A percentile compares a stretch with the other conserved stretches of the same genome.
Conservation (phyloP, 1,140 invertebrate species). For the Apis florea region DNA sequence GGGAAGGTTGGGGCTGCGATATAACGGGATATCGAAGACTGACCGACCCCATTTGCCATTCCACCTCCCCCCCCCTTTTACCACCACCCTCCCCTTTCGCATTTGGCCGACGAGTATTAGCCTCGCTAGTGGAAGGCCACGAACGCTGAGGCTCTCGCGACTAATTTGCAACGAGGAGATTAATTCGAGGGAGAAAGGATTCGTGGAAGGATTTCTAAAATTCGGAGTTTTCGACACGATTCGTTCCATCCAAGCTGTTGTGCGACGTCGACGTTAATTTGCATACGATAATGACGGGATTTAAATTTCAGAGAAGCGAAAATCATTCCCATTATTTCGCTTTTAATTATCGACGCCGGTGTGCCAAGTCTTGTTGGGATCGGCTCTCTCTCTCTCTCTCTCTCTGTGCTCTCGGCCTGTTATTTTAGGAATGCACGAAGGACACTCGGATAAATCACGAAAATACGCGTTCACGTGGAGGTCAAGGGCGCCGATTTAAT, state of each 20-base stretch:
- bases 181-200: too few species aligned
- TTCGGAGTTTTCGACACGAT: too few species aligned
- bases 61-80: constrained; percentile 34
- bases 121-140: too few species aligned
- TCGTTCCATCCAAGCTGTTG: neutral
- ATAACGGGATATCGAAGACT: constrained; percentile 26
- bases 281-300: neutral
- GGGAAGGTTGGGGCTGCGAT: constrained; percentile 17
- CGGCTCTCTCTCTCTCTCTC: neutral
- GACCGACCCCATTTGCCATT: constrained; percentile 50
- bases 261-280: neutral
- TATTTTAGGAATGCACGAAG: constrained; percentile 51
- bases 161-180: too few species aligned
- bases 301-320: neutral
- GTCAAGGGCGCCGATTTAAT: constrained; percentile 40
- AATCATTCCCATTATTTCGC: neutral
- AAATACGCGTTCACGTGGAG: constrained; percentile 43
- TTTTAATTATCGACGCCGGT: constrained; percentile 38
- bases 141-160: too few species aligned
- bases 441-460: constrained; percentile 43
- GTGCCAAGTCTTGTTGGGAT: constrained; percentile 40
- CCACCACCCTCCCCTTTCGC: neutral
- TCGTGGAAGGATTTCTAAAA: too few species aligned
- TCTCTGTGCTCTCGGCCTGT: constrained; percentile 3
- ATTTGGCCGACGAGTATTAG: constrained; percentile 34